Conservation (phyloP, 2,113 vertebrate genomes). For the Dendropsophus ebraccatus region DNA sequence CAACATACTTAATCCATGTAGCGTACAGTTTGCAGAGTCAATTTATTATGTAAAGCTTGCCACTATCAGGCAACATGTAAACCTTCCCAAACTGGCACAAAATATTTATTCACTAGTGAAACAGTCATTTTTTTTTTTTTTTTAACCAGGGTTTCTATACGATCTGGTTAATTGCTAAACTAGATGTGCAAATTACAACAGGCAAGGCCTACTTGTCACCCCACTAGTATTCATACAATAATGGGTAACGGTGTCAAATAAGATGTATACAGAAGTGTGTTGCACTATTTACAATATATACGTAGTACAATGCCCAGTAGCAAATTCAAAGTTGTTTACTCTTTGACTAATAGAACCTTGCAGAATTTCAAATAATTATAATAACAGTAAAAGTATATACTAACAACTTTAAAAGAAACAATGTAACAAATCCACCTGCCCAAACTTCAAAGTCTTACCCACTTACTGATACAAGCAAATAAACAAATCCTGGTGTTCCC, state of each 20-base stretch:
- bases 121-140: not conserved
- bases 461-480: not conserved
- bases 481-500: conserved; percentile 2
- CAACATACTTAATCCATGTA: conserved; percentile 54
- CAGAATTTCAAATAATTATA: not conserved
- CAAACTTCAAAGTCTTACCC: not conserved
- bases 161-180: conserved; percentile 23
- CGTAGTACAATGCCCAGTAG: not conserved
- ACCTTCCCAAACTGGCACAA: conserved; percentile 10
- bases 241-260: not conserved
- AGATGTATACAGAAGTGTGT: not conserved
- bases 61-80: not conserved
- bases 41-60: conserved; percentile 36
- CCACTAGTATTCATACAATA: not conserved
- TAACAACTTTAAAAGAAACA: not conserved
- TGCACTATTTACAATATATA: not conserved
- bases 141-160: not conserved
- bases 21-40: conserved; percentile 30
- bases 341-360: not conserved
- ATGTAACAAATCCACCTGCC: not conserved
- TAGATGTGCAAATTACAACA: not conserved
- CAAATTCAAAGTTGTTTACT: no score
- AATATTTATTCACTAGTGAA: conserved; percentile 18
- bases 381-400: not conserved
- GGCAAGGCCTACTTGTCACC: not conserved